Percentiles rank a stretch among this genome's conserved stretches.
phyloP scores from a whole-genome alignment of 92 coral and sea anemone species.

The Epizoanthus fatuus region DNA sequence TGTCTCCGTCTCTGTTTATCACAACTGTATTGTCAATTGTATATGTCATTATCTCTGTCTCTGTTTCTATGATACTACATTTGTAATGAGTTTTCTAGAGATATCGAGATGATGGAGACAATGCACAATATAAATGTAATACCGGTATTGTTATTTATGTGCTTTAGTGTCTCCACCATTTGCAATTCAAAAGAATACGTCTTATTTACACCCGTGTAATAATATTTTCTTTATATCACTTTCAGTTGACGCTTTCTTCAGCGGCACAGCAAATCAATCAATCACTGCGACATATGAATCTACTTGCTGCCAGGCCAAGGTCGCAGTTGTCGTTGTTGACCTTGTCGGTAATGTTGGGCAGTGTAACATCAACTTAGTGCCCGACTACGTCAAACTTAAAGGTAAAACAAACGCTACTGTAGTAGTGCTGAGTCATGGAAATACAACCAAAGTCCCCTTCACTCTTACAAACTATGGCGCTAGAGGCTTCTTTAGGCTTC shows the following conservation, averaged over 20 bases:
- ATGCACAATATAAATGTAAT: too few species aligned
- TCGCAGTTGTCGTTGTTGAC: conserved; percentile 53
- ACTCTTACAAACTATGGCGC: conserved; percentile 57
- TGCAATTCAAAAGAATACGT: background rate
- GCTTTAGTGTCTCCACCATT: too few species aligned
- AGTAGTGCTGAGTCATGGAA: conserved; percentile 23
- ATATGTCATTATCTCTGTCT: background rate
- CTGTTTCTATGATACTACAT: background rate
- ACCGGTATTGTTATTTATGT: too few species aligned
- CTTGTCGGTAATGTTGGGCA: conserved; percentile 46
- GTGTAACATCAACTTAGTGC: conserved; percentile 41
- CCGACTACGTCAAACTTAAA: background rate
- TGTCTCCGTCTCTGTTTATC: background rate
- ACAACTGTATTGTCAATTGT: background rate
- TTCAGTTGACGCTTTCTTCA: conserved; percentile 39
- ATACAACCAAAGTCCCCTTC: conserved; percentile 50
- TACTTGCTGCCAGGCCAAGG: conserved; percentile 63
- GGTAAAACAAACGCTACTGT: conserved; percentile 18
- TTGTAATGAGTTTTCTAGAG: too few species aligned
- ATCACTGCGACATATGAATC: conserved; percentile 52
- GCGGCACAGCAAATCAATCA: conserved; percentile 29
- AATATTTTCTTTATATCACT: background rate
- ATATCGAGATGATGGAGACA: too few species aligned
- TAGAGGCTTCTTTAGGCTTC: conserved; percentile 40
- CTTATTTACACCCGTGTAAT: background rate